Conservation (phyloP, 1,140 invertebrate species). For the Drosophila nebulosa region DNA sequence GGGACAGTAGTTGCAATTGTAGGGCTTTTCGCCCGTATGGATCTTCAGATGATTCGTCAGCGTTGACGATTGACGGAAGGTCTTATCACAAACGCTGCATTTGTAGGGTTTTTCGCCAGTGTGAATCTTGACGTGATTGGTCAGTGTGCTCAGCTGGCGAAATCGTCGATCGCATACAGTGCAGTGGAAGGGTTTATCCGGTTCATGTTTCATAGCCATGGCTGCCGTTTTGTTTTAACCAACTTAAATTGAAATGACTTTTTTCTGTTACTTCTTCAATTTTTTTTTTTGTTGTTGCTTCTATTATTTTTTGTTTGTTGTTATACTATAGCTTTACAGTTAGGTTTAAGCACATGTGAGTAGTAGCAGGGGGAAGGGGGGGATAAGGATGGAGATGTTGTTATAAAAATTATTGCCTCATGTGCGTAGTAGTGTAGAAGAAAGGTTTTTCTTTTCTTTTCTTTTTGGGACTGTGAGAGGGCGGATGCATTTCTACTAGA, state of each 20-base stretch:
- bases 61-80: slow-evolving; percentile 80
- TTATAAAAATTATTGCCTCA: slow-evolving; percentile 57
- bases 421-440: background rate
- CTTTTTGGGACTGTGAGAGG: background rate
- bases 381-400: slow-evolving; percentile 1
- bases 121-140: slow-evolving; percentile 81
- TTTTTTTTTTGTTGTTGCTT: slow-evolving; percentile 22
- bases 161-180: slow-evolving; percentile 80
- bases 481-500: background rate
- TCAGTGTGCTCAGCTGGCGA: slow-evolving; percentile 79
- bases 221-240: too few relatives aligned
- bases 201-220: too few relatives aligned
- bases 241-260: slow-evolving; percentile 71
- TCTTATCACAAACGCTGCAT: slow-evolving; percentile 80
- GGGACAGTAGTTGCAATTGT: slow-evolving; percentile 79
- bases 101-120: slow-evolving; percentile 81
- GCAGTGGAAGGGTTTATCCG: slow-evolving; percentile 80
- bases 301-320: slow-evolving; percentile 7
- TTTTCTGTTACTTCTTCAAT: slow-evolving; percentile 41
- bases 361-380: background rate
- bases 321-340: slow-evolving; percentile 24
- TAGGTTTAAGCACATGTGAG: slow-evolving; percentile 31
- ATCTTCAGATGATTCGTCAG: slow-evolving; percentile 81
- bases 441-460: too few relatives aligned
- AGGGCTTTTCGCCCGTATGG: slow-evolving; percentile 80